These are phyloP conservation scores for Crotalus horridus DNA, from an alignment of 2,113 vertebrate genomes.

Conservation along the genomic window DNA sequence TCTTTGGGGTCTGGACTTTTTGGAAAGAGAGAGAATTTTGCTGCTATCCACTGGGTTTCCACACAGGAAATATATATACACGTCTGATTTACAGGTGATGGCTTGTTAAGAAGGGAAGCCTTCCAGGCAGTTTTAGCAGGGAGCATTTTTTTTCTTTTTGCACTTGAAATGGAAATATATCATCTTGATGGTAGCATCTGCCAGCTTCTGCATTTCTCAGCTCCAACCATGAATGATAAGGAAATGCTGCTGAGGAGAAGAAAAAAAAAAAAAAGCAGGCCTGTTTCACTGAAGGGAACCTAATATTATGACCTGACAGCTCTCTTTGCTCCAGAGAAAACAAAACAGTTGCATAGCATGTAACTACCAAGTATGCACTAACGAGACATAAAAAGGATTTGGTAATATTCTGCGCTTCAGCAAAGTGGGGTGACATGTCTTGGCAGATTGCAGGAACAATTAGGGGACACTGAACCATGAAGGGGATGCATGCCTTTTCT, in stretches of 20 bases:
- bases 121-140: neutral
- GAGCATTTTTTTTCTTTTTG: neutral
- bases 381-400: constrained; percentile 15
- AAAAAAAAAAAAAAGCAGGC: neutral
- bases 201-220: neutral
- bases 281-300: neutral
- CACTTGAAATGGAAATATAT: neutral
- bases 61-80: neutral
- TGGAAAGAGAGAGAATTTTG: neutral
- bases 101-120: neutral
- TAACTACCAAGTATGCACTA: constrained; percentile 15
- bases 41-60: neutral
- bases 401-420: constrained; percentile 7
- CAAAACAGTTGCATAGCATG: constrained; percentile 13
- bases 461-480: constrained; percentile 23
- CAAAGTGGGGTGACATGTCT: neutral
- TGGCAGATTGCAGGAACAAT: constrained; percentile 21
- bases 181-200: neutral
- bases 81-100: neutral
- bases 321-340: constrained; percentile 19
- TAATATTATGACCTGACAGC: neutral
- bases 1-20: neutral
- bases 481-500: constrained; percentile 1
- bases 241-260: neutral
- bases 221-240: neutral